phyloP scores from a whole-genome alignment of 1,140 invertebrate genomes.

The Drosophila rufa region DNA sequence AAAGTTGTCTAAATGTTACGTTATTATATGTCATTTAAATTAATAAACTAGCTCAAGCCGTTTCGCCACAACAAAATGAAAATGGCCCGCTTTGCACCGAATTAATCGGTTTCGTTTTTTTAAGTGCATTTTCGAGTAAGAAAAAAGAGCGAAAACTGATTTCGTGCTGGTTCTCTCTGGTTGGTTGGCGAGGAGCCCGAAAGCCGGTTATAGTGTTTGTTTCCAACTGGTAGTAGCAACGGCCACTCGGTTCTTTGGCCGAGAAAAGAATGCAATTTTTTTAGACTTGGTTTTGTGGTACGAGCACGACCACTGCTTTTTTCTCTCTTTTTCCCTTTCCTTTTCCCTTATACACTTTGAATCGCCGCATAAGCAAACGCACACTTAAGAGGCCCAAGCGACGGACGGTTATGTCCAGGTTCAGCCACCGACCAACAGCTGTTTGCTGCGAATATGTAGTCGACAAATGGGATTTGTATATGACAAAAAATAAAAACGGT shows the following conservation, averaged over 20 bases:
- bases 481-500: neutral
- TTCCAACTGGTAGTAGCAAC: conserved; percentile 6
- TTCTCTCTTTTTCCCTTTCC: neutral
- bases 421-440: neutral
- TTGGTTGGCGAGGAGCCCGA: conserved; percentile 6
- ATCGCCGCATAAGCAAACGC: conserved; percentile 1
- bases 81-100: no score
- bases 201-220: conserved; percentile 15
- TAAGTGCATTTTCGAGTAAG: neutral
- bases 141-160: conserved; percentile 2
- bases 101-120: neutral
- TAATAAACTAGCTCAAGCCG: no score
- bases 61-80: no score
- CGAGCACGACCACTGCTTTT: neutral
- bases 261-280: conserved; percentile 8
- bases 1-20: no score
- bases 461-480: conserved; percentile 5
- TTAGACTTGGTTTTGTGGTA: neutral
- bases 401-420: neutral
- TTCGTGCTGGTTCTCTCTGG: conserved; percentile 13
- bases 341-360: neutral
- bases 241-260: conserved; percentile 5
- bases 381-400: neutral
- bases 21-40: no score
- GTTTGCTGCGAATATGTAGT: neutral